phyloP scores from a whole-genome alignment of 1,140 invertebrate genomes.

The Panagrolaimus sp. region DNA sequence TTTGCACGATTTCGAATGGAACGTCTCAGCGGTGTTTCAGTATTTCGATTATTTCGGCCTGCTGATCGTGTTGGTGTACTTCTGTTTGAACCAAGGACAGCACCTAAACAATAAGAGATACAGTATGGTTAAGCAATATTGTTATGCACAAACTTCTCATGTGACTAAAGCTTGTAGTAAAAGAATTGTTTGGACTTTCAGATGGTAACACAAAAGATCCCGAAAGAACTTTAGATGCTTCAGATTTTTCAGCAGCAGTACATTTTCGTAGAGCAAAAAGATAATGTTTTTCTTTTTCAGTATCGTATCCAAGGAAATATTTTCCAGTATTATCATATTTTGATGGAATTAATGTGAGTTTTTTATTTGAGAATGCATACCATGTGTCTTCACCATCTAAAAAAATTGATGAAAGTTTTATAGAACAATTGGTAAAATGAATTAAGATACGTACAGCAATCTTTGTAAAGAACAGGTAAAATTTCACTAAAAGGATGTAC shows the following conservation, averaged over 20 bases:
- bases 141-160: too few relatives aligned
- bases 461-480: background rate
- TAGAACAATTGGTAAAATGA: too few relatives aligned
- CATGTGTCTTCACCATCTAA: background rate
- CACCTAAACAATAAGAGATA: too few relatives aligned
- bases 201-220: too few relatives aligned
- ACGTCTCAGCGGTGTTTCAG: background rate
- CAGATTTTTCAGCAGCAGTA: background rate
- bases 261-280: background rate
- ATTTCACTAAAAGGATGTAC: constrained; percentile 7
- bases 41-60: background rate
- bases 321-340: background rate
- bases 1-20: background rate
- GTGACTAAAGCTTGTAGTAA: too few relatives aligned
- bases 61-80: background rate
- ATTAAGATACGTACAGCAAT: background rate
- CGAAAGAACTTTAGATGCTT: background rate
- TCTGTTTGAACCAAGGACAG: background rate
- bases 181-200: too few relatives aligned
- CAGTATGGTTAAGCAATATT: too few relatives aligned
- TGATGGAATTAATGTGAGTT: background rate
- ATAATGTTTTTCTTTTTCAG: background rate
- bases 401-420: too few relatives aligned
- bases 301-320: background rate
- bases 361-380: background rate